phyloP scores from a whole-genome alignment of 35 echinoderm and acorn worm genomes.

The Amphiura filiformis region DNA sequence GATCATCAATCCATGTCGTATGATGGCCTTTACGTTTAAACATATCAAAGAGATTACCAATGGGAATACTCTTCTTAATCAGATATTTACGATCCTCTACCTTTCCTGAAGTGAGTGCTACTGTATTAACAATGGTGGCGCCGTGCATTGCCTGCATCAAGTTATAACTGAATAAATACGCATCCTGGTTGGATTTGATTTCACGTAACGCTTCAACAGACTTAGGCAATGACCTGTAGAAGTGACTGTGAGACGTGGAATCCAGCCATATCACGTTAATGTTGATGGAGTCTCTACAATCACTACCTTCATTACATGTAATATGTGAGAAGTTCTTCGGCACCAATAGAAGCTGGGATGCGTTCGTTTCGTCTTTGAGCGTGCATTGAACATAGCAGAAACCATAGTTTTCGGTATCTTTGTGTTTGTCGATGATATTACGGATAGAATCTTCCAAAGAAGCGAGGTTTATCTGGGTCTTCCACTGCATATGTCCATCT shows the following conservation, averaged over 20 bases:
- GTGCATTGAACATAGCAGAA: neutral
- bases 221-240: slow-evolving; percentile 66
- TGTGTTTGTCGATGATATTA: too few species aligned
- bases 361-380: neutral
- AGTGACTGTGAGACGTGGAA: slow-evolving; percentile 86
- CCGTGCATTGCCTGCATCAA: slow-evolving; percentile 80
- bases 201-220: slow-evolving; percentile 47
- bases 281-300: slow-evolving; percentile 32
- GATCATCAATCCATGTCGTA: slow-evolving; percentile 68
- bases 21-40: slow-evolving; percentile 66
- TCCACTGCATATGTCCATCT: neutral
- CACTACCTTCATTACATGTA: neutral
- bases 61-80: slow-evolving; percentile 18
- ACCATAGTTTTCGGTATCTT: neutral
- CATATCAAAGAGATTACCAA: slow-evolving; percentile 15
- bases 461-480: neutral
- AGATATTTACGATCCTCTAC: slow-evolving; percentile 31
- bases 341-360: slow-evolving; percentile 54
- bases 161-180: slow-evolving; percentile 67
- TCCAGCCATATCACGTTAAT: slow-evolving; percentile 77
- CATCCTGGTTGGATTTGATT: slow-evolving; percentile 29
- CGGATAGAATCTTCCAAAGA: neutral
- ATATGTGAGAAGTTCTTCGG: slow-evolving; percentile 19
- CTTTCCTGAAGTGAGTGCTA: slow-evolving; percentile 60
- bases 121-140: slow-evolving; percentile 64